Base-by-base conservation (phyloP, 2,888 invertebrate species). In the Harpagoxenus sublaevis region DNA sequence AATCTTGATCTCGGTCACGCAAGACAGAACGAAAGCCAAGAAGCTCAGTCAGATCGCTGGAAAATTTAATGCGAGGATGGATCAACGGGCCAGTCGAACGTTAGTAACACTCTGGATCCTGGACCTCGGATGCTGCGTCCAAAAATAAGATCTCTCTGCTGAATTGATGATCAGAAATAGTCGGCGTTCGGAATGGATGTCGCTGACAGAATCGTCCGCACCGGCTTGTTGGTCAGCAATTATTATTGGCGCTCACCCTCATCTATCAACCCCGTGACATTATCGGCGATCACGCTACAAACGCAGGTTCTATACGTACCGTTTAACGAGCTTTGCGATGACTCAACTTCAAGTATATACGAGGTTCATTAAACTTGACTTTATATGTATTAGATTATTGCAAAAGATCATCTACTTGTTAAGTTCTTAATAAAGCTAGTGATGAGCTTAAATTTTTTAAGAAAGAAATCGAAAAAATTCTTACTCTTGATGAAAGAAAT, bases 161-260 rank as follows among this genome's bases (percentile, higher is more conserved):
- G 91, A 93, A 94, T 94, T 92, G 92, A 92, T 91, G 93, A 91
- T 93, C 93, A 92, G 92, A 93, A 94, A 94, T 94, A 94, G 93
- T 85, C 73, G 51, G 57, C 79, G 89, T 89, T 87, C 85, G 57
- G 85, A 89, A 90, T 86, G 87, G 84, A 87, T 88, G 86, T 86
- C 86, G 55, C 86, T 89, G 89, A 88, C 85, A 88, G 87, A 89
- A 89, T 85, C 85, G 85, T 86, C 86, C 83, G 84, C 84, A 79
- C 74, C 79, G 86, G 62, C 53, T 83, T 65, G 57, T 45, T 86
- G 66, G 62, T 85, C 48, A 82, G 18, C 73, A 63, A 84, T 90
- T 84, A 82, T 63, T 28, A 60, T 88, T 55, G 66, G 66, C 62
- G 15, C 74, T 75, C 35, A 71, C 35, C 83, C 65, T 71, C 65